phyloP scores from a whole-genome alignment of 2,113 vertebrate genomes.

The Tenrec ecaudatus region DNA sequence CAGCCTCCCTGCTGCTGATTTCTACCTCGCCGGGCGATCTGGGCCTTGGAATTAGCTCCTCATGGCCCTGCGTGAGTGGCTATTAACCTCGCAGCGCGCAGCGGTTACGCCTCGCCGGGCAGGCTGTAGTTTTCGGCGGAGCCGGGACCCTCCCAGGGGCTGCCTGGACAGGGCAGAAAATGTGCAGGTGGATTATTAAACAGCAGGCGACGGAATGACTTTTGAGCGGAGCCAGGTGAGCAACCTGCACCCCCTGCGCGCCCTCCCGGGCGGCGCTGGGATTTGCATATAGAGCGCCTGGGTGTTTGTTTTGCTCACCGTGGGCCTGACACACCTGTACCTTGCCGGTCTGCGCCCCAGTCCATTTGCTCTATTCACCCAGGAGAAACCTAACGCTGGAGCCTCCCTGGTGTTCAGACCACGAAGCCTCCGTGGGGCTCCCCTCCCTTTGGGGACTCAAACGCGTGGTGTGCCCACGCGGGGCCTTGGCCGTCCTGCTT shows the following conservation, averaged over 20 bases:
- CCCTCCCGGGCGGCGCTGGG: neutral
- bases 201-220: slow-evolving; percentile 83
- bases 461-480: fast-evolving
- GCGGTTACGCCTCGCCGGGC: slow-evolving; percentile 70
- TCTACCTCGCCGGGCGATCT: slow-evolving; percentile 35
- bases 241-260: slow-evolving; percentile 36
- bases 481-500: fast-evolving
- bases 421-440: neutral
- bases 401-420: neutral
- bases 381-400: neutral
- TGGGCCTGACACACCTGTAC: neutral
- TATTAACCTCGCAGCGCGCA: slow-evolving; percentile 76
- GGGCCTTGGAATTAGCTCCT: slow-evolving; percentile 64
- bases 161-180: slow-evolving; percentile 70
- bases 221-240: slow-evolving; percentile 50
- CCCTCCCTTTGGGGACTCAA: neutral
- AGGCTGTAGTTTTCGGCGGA: slow-evolving; percentile 82
- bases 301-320: neutral
- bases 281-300: slow-evolving; percentile 79
- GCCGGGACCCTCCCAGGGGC: slow-evolving; percentile 81
- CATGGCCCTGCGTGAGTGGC: slow-evolving; percentile 63
- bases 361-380: neutral
- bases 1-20: neutral
- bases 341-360: neutral
- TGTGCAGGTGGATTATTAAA: slow-evolving; percentile 83